phyloP scores from a whole-genome alignment of 2,113 vertebrate genomes.

The Parus major region DNA sequence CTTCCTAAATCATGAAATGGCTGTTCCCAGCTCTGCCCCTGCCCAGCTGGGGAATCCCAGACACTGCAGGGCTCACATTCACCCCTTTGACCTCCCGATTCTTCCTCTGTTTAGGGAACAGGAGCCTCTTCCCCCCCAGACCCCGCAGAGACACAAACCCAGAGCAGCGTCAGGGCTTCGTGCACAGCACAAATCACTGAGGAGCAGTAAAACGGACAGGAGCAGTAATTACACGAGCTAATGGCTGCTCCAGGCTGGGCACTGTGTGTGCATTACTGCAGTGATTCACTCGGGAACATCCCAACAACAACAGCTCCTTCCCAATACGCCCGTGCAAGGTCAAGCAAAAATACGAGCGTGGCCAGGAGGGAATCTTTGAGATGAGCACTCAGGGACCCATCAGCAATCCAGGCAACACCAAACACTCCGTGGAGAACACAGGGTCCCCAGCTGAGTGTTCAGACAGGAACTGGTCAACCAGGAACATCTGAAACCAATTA shows the following conservation, averaged over 20 bases:
- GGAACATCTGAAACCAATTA: constrained; percentile 43
- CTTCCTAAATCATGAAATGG: background rate
- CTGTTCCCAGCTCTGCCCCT: background rate
- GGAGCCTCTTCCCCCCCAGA: background rate
- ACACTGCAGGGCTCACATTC: fast-evolving
- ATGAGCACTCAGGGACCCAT: background rate
- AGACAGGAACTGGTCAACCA: constrained; percentile 34
- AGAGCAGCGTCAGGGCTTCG: fast-evolving
- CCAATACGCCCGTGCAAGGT: background rate
- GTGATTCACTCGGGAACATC: background rate
- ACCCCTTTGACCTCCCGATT: background rate
- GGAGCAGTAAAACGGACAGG: background rate
- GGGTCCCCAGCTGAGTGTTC: background rate
- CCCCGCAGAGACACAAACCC: background rate
- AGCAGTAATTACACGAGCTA: constrained; percentile 9
- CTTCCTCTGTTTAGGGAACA: background rate
- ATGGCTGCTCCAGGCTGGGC: background rate
- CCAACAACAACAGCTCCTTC: background rate
- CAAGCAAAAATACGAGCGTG: background rate
- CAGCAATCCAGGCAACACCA: background rate
- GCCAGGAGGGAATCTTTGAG: background rate
- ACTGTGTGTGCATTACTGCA: background rate
- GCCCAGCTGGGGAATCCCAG: background rate
- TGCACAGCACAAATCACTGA: background rate
- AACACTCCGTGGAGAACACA: background rate